Conservation (phyloP, 2,888 invertebrate species). For the Spisula subtruncata region DNA sequence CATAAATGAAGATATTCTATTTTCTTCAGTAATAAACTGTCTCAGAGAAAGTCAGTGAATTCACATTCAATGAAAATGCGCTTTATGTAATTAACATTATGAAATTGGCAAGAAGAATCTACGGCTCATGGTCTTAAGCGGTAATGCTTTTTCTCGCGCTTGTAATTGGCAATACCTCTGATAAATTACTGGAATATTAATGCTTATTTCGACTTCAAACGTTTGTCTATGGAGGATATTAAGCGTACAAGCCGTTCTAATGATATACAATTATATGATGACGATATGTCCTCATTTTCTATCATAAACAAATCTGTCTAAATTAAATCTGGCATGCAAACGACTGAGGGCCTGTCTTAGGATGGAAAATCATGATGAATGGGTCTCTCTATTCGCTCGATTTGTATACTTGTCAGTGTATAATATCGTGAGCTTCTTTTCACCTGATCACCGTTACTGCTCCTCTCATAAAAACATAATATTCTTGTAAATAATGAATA, state of each 20-base stretch:
- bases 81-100: slow-evolving; percentile 28
- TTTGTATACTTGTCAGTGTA: slow-evolving; percentile 59
- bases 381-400: slow-evolving; percentile 32
- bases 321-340: slow-evolving; percentile 47
- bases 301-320: slow-evolving; percentile 39
- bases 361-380: slow-evolving; percentile 45
- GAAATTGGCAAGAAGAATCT: background rate
- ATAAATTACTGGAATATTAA: slow-evolving; percentile 43
- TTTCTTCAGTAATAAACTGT: background rate
- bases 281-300: slow-evolving; percentile 35
- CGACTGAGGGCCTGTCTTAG: slow-evolving; percentile 36
- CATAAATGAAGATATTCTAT: slow-evolving; percentile 22
- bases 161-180: slow-evolving; percentile 24
- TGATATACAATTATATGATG: slow-evolving; percentile 53
- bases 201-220: slow-evolving; percentile 52
- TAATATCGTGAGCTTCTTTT: slow-evolving; percentile 9
- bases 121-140: background rate
- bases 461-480: slow-evolving; percentile 37
- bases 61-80: slow-evolving; percentile 10
- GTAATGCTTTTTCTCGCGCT: slow-evolving; percentile 42
- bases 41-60: background rate
- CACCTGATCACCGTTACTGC: slow-evolving; percentile 40
- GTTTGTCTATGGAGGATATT: slow-evolving; percentile 44
- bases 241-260: slow-evolving; percentile 36
- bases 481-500: background rate